Conservation (phyloP, 1,140 invertebrate genomes). For the Brachionus sp. region DNA sequence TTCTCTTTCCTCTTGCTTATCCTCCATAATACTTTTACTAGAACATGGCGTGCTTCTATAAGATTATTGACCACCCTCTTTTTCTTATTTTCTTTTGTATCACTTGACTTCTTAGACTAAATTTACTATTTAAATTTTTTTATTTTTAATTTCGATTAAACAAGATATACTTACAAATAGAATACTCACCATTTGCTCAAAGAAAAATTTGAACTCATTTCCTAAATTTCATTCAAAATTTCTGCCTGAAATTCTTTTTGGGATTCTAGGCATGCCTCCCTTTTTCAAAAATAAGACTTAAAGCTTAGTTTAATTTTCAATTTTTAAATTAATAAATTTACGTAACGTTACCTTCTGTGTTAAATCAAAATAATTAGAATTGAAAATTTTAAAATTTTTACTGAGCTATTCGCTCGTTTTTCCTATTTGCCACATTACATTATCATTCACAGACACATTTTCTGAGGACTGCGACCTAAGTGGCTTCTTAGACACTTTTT, state of each 20-base stretch:
- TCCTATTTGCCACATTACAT: no score
- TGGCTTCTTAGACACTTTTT: no score
- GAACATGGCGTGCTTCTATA: not conserved
- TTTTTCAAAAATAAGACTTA: no score
- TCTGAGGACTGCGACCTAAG: no score
- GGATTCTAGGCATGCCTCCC: not conserved
- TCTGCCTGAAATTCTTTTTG: not conserved
- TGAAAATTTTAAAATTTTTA: no score
- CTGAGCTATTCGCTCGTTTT: no score
- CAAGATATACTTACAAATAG: not conserved
- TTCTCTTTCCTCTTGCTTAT: not conserved
- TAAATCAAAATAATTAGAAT: no score
- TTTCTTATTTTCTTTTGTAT: not conserved
- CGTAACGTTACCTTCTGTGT: no score
- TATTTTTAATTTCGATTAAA: not conserved
- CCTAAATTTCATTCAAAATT: not conserved
- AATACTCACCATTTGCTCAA: not conserved
- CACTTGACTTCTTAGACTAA: not conserved
- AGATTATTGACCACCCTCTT: not conserved
- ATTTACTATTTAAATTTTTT: not conserved
- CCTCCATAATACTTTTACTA: not conserved
- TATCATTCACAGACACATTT: no score
- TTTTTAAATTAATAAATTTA: no score
- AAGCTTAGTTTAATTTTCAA: no score
- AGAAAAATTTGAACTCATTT: not conserved